Percentiles rank a stretch among this genome's conserved stretches.
phyloP scores from a whole-genome alignment of 2,797 vertebrate genomes.

The Morelia viridis region DNA sequence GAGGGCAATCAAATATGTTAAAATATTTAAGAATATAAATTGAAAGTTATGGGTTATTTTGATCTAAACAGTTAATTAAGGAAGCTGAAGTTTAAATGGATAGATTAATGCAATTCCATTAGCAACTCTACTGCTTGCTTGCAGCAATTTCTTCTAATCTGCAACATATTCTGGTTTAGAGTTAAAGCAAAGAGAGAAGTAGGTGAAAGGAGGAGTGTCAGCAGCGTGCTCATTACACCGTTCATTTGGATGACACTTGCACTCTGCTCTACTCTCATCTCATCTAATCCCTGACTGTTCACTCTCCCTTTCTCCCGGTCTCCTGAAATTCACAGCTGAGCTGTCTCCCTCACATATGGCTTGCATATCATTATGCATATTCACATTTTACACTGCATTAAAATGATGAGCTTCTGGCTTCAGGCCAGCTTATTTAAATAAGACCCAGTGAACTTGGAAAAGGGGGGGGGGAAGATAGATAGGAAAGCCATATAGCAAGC shows the following conservation, averaged over 20 bases:
- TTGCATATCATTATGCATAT: slow-evolving; percentile 84
- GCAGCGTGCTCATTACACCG: slow-evolving; percentile 78
- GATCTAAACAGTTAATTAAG: slow-evolving; percentile 75
- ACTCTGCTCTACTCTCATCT: slow-evolving; percentile 73
- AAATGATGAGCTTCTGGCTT: slow-evolving; percentile 81
- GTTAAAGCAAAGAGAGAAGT: slow-evolving; percentile 70
- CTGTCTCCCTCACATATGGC: slow-evolving; percentile 83
- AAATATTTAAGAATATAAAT: slow-evolving; percentile 75
- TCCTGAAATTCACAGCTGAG: slow-evolving; percentile 79
- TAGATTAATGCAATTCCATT: slow-evolving; percentile 74
- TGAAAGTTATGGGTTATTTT: slow-evolving; percentile 72
- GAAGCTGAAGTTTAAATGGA: slow-evolving; percentile 76
- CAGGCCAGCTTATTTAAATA: slow-evolving; percentile 78
- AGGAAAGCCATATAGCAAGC: slow-evolving; percentile 58
- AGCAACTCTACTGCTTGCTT: slow-evolving; percentile 64
- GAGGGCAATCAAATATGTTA: slow-evolving; percentile 71
- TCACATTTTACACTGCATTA: slow-evolving; percentile 83
- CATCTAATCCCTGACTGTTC: slow-evolving; percentile 75
- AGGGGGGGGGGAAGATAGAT: slow-evolving; percentile 47
- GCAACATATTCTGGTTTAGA: slow-evolving; percentile 60
- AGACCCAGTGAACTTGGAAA: slow-evolving; percentile 67
- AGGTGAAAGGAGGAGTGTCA: slow-evolving; percentile 76
- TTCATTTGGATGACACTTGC: slow-evolving; percentile 79
- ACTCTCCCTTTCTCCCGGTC: slow-evolving; percentile 68
- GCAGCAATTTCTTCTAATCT: slow-evolving; percentile 65